Evolutionary conservation across 2,797 vertebrate genomes (phyloP).

Genomic region (Takifugu ocellatus): DNA sequence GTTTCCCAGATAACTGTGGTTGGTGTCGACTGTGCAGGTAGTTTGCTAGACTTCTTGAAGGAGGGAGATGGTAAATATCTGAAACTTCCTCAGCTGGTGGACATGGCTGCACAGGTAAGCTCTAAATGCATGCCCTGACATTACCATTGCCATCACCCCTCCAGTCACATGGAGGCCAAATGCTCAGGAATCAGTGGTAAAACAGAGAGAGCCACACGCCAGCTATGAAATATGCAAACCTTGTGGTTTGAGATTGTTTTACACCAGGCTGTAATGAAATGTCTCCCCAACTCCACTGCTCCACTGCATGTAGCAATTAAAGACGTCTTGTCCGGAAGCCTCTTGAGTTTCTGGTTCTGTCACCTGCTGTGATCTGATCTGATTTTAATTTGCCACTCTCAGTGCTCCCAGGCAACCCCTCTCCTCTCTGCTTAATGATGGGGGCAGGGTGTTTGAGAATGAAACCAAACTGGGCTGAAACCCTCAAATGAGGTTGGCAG

Average conservation of each 20-base stretch:
- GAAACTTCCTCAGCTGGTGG: slow-evolving; percentile 95
- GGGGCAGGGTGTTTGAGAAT: slow-evolving; percentile 36
- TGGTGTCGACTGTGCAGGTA: slow-evolving; percentile 75
- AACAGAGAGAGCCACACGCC: slow-evolving; percentile 3
- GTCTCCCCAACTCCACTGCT: background rate
- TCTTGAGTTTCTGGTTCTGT: slow-evolving; percentile 53
- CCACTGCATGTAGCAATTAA: slow-evolving; percentile 62
- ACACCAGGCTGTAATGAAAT: slow-evolving; percentile 49
- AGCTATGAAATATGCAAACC: slow-evolving; percentile 14
- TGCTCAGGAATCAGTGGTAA: background rate
- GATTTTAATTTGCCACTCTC: slow-evolving; percentile 53
- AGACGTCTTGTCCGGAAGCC: slow-evolving; percentile 55
- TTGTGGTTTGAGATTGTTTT: slow-evolving; percentile 37
- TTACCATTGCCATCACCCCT: background rate
- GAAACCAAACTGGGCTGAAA: slow-evolving; percentile 12
- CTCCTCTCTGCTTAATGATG: slow-evolving; percentile 18
- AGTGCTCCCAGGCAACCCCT: slow-evolving; percentile 14
- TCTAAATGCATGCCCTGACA: slow-evolving; percentile 6
- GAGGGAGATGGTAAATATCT: slow-evolving; percentile 94
- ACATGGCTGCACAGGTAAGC: slow-evolving; percentile 97
- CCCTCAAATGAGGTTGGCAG: background rate
- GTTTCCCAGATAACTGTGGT: background rate
- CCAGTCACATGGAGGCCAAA: background rate
- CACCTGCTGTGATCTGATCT: slow-evolving; percentile 55
- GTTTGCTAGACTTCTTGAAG: slow-evolving; percentile 94